These are phyloP conservation scores for Augochlorella aurata DNA, from an alignment of 2,888 invertebrate species.

Conservation along the genomic window DNA sequence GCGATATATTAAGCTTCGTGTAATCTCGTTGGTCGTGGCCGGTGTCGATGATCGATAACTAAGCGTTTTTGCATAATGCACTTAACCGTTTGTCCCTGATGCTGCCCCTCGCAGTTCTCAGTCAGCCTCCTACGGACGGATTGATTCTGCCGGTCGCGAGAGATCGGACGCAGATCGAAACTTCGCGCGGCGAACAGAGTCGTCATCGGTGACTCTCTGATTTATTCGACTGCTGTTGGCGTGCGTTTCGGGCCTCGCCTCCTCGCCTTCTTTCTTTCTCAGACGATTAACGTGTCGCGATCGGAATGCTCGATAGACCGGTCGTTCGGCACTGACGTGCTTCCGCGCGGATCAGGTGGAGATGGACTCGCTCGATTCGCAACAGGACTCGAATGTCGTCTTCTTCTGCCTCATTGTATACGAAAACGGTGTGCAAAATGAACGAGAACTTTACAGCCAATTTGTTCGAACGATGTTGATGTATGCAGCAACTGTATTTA, in stretches of 20 bases:
- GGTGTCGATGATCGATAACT: conserved; percentile 49
- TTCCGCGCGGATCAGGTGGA: conserved; percentile 6
- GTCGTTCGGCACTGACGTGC: conserved; percentile 4
- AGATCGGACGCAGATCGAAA: conserved; percentile 12
- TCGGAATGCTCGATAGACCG: conserved; percentile 18
- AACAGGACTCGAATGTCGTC: background rate
- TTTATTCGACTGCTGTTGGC: conserved; percentile 30
- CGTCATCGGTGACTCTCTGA: conserved; percentile 34
- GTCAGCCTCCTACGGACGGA: background rate
- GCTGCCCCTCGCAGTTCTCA: background rate
- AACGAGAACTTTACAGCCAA: too few relatives aligned
- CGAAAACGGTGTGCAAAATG: background rate
- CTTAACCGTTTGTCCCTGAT: conserved; percentile 49
- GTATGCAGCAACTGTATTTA: too few relatives aligned
- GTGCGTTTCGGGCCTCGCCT: background rate
- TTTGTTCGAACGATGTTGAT: too few relatives aligned
- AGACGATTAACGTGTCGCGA: conserved; percentile 46
- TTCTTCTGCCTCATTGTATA: background rate
- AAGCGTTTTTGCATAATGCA: conserved; percentile 50
- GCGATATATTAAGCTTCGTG: conserved; percentile 47
- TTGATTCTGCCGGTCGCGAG: conserved; percentile 7
- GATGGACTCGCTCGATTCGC: conserved; percentile 1
- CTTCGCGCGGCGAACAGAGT: background rate
- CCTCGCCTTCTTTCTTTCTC: background rate
- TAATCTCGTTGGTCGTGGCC: conserved; percentile 47